Evolutionary conservation across 2,113 vertebrate species (phyloP), one percentile per base, ranked within the genome.

Genomic region (Anhinga anhinga): DNA sequence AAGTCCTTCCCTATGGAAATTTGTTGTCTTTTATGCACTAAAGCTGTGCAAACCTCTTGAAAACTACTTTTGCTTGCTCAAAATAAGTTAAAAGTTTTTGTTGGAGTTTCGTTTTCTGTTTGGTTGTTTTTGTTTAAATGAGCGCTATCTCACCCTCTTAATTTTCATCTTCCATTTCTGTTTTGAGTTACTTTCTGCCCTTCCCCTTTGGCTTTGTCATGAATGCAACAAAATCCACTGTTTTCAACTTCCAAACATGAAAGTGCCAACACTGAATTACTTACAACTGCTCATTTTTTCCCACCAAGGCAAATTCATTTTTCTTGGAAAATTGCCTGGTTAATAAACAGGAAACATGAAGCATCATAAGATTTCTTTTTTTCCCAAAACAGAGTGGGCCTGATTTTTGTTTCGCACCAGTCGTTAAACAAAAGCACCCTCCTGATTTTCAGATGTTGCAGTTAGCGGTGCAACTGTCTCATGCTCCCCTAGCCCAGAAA

Each of bases 261-360:
- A 34, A 5, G 10, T 86, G 81, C 93, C 89, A 85, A 55, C 50
- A 19, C 62, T 30, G 66, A 65, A 66, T 82, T 62, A 73, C 88
- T 95, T 34, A 61, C 50, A 44, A 67, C 74, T 74, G 36, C 83
- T 93, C 70, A 17, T 63, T 71, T 94, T 82, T 95, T 59, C 82
- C 89, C 74, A 82, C 55, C 82, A 8, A 90, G 79, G 66, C 82
- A 70, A 72, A 88, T 73, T 61, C 66, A 32, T 93, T 79, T 94
- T 74, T 53, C 90, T 94, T 96, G 96, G 92, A 93, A 90, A 76
- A 50, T 4, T 61, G 45, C 92, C 83, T 69, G 56, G 65, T 70
- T 85, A 50, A 82, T 23, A 77, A 90, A 82, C 55, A 70, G 89
- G 79, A 88, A 92, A 86, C 63, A 30, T 7, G 40, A 65, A 90